These are phyloP conservation scores for Nephrotoma flavescens DNA, from an alignment of 2,888 invertebrate species.

Conservation along the genomic window DNA sequence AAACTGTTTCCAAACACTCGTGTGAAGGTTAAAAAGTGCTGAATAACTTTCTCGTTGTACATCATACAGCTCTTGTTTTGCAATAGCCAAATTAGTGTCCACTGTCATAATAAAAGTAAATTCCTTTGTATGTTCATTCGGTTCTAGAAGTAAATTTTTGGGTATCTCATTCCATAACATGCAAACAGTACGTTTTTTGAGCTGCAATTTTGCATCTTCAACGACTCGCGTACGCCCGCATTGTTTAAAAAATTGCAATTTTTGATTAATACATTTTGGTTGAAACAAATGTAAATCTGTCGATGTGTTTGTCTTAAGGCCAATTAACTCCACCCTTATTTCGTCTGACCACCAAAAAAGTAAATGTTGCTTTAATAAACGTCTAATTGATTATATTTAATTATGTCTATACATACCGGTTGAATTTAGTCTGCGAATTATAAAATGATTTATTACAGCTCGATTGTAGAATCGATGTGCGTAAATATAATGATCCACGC, in stretches of 20 bases:
- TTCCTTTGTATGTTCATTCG: neutral
- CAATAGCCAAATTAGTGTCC: neutral
- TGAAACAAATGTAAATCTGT: neutral
- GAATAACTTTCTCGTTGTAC: neutral
- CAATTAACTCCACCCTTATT: neutral
- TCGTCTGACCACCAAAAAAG: neutral
- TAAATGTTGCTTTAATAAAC: neutral
- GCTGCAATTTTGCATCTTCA: neutral
- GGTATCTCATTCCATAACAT: neutral
- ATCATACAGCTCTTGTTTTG: neutral
- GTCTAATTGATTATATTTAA: neutral
- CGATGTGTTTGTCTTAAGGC: neutral
- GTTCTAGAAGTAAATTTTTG: neutral
- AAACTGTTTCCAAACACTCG: neutral
- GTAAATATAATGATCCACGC: slow-evolving; percentile 21
- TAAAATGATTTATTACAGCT: slow-evolving; percentile 27
- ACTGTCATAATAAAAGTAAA: neutral
- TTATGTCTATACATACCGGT: neutral
- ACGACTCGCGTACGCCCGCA: neutral
- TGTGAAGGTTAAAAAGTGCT: neutral
- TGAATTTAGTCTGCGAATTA: slow-evolving; percentile 8
- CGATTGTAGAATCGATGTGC: slow-evolving; percentile 31
- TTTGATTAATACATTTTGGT: neutral
- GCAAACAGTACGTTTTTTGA: neutral
- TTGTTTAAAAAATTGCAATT: neutral